Percentiles rank a stretch among this genome's conserved stretches.
phyloP scores from a whole-genome alignment of 2,888 invertebrate genomes.

The Drosophila suboccidentalis region DNA sequence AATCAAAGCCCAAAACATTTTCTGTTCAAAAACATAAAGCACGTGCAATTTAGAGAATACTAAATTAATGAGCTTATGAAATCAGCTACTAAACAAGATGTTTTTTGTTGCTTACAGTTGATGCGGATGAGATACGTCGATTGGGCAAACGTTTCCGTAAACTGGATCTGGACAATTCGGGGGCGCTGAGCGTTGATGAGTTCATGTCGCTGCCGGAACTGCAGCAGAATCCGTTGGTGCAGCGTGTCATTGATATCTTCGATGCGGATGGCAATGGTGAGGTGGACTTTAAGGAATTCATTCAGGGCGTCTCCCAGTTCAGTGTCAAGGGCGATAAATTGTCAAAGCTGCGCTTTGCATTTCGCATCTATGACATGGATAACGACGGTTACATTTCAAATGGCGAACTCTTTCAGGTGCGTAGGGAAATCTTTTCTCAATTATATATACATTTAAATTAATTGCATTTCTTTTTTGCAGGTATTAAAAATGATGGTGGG shows the following conservation, averaged over 20 bases:
- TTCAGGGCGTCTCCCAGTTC: conserved; percentile 99
- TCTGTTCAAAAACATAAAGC: conserved; percentile 6
- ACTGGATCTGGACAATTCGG: conserved; percentile 99
- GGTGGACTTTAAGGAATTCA: conserved; percentile 96
- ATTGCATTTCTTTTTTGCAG: conserved; percentile 4
- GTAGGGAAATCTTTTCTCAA: conserved; percentile 55
- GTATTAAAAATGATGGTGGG: conserved; percentile 99
- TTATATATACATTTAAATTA: not conserved
- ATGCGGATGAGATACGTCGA: conserved; percentile 99
- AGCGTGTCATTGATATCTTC: conserved; percentile 99
- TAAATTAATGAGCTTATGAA: conserved; percentile 37
- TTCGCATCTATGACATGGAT: conserved; percentile 99
- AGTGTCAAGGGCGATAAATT: conserved; percentile 99
- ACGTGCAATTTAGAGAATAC: conserved; percentile 30
- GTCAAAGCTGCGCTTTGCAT: conserved; percentile 99
- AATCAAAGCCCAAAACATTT: conserved; percentile 21
- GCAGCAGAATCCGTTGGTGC: conserved; percentile 99
- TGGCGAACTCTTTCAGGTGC: conserved; percentile 98
- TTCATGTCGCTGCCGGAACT: conserved; percentile 99
- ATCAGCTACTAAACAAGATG: conserved; percentile 25
- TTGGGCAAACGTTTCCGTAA: conserved; percentile 99
- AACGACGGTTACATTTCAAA: conserved; percentile 99
- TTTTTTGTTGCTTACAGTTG: conserved; percentile 86
- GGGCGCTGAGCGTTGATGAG: conserved; percentile 99
- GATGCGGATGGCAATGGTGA: conserved; percentile 99